Base-by-base conservation (phyloP, 1,140 invertebrate species). In the Bombus difficillimus region DNA sequence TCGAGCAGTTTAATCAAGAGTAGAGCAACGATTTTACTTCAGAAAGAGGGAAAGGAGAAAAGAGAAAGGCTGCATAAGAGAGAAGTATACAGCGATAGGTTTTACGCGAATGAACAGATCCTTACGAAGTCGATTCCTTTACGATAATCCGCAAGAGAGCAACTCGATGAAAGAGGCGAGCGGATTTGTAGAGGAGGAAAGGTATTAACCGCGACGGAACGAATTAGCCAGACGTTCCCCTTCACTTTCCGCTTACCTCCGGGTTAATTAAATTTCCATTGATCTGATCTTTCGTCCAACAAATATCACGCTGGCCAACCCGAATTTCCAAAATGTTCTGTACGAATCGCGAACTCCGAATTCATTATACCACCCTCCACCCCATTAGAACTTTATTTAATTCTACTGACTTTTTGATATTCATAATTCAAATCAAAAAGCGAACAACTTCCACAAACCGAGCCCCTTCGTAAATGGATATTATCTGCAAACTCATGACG, bases 201-300 rank as follows among this genome's bases (percentile, higher is more conserved):
- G 57, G 75, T 66, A 79, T 86, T 85, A 85, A 86, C 57, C 78
- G 39, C 76, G 41, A 72, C 68, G n/a, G 78, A 73, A 81, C 66
- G 78, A 88, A 88, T 88, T 88, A 81, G 32, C 78, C 53, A 32
- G 28, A 34, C 59, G 32, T 41, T 68, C 59, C 59, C 64, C 59
- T 81, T 81, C 77, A 75, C 77, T 72, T 81, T 47, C 43, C 57
- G 72, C 77, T 81, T 77, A 79, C 32, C 41, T 78, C 25, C 68
- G 53, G 59, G 69, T 88, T 88, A 88, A 88, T 88, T 86, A 88
- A 88, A 88, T 71, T 86, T 86, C 75, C 78, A 81, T 79, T 81
- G 74, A 81, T 81, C 59, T 37, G 71, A 68, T 57, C 71, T 64
- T 37, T 28, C 15, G 12, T 5, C 28, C 72, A 22, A 68, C 79